Evolutionary conservation across 2,797 vertebrate genomes (phyloP).

Genomic region (Propithecus deckenii): DNA sequence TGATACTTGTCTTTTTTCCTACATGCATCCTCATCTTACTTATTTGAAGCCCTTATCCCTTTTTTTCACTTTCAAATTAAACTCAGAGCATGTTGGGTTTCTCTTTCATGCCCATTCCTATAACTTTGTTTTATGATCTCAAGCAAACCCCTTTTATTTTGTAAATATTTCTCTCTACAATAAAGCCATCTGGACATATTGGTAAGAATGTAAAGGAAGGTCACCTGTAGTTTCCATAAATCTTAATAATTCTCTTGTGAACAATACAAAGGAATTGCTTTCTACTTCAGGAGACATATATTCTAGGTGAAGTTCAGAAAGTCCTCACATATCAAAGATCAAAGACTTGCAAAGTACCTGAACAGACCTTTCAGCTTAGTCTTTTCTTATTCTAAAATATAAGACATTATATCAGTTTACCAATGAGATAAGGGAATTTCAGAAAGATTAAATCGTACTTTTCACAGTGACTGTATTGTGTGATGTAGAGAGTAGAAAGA

Average conservation of each 20-base stretch:
- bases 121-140: background rate
- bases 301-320: background rate
- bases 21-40: background rate
- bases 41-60: background rate
- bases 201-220: background rate
- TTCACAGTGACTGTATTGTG: background rate
- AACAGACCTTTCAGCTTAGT: background rate
- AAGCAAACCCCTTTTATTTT: background rate
- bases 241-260: background rate
- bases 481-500: background rate
- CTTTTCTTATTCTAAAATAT: background rate
- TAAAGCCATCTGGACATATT: background rate
- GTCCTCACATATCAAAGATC: background rate
- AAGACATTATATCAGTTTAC: background rate
- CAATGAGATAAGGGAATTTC: background rate
- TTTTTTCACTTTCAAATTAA: constrained; percentile 43
- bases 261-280: background rate
- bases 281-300: background rate
- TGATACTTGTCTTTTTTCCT: background rate
- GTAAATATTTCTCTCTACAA: background rate
- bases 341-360: background rate
- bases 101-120: background rate
- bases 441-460: background rate
- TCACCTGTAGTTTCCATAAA: background rate
- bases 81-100: background rate